These are phyloP conservation scores for Falco concolor DNA, from an alignment of 2,797 vertebrate species.

Conservation along the genomic window DNA sequence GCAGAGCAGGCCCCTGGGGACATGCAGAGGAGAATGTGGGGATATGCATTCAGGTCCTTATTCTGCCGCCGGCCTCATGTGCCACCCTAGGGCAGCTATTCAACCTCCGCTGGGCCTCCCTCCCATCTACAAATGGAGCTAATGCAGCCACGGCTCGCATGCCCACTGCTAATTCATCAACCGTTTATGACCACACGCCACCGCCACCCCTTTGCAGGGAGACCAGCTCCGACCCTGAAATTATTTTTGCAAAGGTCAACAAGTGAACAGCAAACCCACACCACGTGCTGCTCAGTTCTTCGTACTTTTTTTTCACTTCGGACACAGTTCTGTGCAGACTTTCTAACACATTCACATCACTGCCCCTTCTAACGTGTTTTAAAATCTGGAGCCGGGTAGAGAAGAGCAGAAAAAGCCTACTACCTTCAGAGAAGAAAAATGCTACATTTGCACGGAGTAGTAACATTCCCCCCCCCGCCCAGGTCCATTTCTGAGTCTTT, in stretches of 20 bases:
- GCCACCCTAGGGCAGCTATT: neutral
- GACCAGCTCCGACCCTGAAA: neutral
- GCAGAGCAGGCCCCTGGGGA: neutral
- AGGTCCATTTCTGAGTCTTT: neutral
- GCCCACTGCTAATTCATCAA: neutral
- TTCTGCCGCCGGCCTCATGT: neutral
- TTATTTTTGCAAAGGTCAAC: neutral
- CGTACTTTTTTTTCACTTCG: neutral
- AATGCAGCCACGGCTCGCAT: fast-evolving
- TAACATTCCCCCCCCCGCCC: neutral
- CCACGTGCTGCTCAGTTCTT: neutral
- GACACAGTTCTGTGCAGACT: neutral
- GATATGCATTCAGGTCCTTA: neutral
- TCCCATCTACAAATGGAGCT: neutral
- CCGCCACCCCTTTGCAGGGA: neutral
- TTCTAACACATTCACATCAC: neutral
- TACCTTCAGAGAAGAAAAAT: neutral
- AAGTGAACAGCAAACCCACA: neutral
- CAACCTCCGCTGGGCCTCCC: neutral
- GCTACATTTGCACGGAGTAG: neutral
- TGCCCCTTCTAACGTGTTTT: fast-evolving
- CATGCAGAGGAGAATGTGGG: neutral
- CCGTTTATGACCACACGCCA: neutral
- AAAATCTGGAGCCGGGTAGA: neutral
- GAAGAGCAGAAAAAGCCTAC: neutral